Evolutionary conservation across 2,797 vertebrate genomes (phyloP).

Genomic region (Mormyrops boulengeri): DNA sequence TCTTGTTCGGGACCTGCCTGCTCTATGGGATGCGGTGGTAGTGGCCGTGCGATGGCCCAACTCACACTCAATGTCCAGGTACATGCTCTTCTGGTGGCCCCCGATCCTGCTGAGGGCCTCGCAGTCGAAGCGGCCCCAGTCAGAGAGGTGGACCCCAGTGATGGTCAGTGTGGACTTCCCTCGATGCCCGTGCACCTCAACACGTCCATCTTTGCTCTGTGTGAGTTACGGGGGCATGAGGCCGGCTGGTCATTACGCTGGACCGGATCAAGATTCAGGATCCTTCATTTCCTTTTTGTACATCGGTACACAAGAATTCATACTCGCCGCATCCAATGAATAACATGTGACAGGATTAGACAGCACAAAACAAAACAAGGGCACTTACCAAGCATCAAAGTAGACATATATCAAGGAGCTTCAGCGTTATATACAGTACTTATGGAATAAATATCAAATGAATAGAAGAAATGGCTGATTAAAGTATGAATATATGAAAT

Average conservation of each 20-base stretch:
- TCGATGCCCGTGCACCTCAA: constrained; percentile 81
- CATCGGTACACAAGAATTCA: neutral
- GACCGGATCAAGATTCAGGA: neutral
- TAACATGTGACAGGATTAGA: neutral
- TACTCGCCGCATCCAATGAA: neutral
- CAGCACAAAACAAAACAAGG: neutral
- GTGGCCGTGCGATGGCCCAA: constrained; percentile 29
- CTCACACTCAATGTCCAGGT: constrained; percentile 97
- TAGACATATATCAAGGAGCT: neutral
- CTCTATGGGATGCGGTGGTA: neutral
- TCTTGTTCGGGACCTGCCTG: neutral
- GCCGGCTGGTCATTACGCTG: neutral
- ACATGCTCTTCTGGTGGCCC: constrained; percentile 97
- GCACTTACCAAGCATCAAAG: neutral
- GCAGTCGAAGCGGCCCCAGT: constrained; percentile 93
- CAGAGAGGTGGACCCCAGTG: constrained; percentile 76
- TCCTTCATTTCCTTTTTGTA: neutral
- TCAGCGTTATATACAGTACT: neutral
- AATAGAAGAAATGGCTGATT: neutral
- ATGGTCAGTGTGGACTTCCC: constrained; percentile 87
- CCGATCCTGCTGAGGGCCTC: constrained; percentile 94
- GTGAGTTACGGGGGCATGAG: constrained; percentile 8
- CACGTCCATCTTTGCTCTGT: constrained; percentile 83
- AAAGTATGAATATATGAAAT: neutral
- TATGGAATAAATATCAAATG: neutral